Percentiles rank a stretch among this genome's conserved stretches.
These are phyloP conservation scores for Carcina quercana DNA, from an alignment of 2,888 invertebrate species.

Conservation along the genomic window DNA sequence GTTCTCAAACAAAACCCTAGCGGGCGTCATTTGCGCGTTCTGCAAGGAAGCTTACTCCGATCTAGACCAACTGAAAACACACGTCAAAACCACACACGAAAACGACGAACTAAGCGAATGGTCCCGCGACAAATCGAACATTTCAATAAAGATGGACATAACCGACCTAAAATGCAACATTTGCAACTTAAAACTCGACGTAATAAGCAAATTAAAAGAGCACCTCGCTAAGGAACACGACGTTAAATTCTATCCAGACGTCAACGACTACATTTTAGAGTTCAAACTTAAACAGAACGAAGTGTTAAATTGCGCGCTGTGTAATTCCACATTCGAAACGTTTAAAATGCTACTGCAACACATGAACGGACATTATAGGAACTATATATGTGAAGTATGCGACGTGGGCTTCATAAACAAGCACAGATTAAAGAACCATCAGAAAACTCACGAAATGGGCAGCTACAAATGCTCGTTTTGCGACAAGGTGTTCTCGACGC, in stretches of 20 bases:
- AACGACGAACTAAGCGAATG: conserved; percentile 31
- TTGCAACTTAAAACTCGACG: conserved; percentile 29
- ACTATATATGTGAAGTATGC: conserved; percentile 54
- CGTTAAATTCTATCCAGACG: conserved; percentile 45
- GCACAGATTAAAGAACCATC: conserved; percentile 48
- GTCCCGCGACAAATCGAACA: conserved; percentile 44
- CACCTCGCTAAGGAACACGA: conserved; percentile 45
- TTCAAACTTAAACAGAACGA: conserved; percentile 44
- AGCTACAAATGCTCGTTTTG: conserved; percentile 50
- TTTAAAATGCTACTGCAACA: conserved; percentile 59
- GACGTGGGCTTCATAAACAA: conserved; percentile 56
- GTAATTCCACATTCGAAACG: conserved; percentile 49
- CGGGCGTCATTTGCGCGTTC: conserved; percentile 49
- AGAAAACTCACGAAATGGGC: conserved; percentile 47
- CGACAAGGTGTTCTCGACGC: conserved; percentile 49
- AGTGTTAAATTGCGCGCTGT: conserved; percentile 47
- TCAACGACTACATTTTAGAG: conserved; percentile 50
- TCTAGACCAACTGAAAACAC: conserved; percentile 30
- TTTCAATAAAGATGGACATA: conserved; percentile 58
- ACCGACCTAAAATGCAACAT: conserved; percentile 46
- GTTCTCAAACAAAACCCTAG: conserved; percentile 47
- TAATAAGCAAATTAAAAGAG: conserved; percentile 36
- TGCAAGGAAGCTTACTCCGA: conserved; percentile 41
- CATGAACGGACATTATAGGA: conserved; percentile 61
- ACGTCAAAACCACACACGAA: conserved; percentile 32